Conservation (phyloP, 1,140 invertebrate genomes). For the Drosophila equinoxialis region DNA sequence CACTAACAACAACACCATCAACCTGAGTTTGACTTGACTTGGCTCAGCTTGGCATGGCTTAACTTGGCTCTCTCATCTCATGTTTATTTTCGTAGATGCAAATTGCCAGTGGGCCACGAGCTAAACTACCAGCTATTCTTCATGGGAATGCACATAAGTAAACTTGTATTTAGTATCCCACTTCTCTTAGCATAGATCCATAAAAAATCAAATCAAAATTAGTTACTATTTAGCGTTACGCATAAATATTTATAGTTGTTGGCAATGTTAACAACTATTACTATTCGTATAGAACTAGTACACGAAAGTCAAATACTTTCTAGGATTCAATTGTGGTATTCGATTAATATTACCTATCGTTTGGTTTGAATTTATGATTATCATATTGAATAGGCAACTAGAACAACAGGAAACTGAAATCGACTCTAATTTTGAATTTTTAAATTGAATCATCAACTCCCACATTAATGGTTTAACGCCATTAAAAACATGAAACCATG, state of each 20-base stretch:
- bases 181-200: neutral
- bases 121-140: neutral
- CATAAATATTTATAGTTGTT: neutral
- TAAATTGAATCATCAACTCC: no score
- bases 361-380: no score
- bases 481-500: no score
- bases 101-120: constrained; percentile 9
- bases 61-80: no score
- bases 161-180: neutral
- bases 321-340: no score
- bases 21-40: no score
- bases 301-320: no score
- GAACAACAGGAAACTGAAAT: no score
- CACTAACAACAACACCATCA: neutral
- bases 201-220: constrained; percentile 4
- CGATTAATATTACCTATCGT: no score
- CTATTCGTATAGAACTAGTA: neutral
- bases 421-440: no score
- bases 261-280: neutral
- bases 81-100: constrained; percentile 14
- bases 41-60: neutral
- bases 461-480: no score
- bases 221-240: neutral
- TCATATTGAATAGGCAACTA: no score
- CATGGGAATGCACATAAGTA: neutral